phyloP scores from a whole-genome alignment of 2,888 invertebrate species.

The Diogma glabrata region DNA sequence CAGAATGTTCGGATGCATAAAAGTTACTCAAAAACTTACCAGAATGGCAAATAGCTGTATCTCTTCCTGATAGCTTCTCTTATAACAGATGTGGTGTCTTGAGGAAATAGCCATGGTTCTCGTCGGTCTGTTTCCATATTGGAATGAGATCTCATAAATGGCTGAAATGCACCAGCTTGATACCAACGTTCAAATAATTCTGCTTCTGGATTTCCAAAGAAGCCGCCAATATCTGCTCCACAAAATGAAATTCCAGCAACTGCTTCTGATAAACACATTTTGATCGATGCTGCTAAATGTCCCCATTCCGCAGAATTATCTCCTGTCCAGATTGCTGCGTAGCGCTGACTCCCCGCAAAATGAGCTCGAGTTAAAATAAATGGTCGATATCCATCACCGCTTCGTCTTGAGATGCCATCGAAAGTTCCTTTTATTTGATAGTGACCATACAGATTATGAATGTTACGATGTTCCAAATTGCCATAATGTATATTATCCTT shows the following conservation, averaged over 20 bases:
- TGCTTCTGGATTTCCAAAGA: constrained; percentile 90
- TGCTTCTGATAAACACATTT: constrained; percentile 86
- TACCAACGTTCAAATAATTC: constrained; percentile 94
- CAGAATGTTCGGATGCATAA: too few relatives aligned
- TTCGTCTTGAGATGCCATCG: constrained; percentile 45
- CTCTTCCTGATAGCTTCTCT: constrained; percentile 63
- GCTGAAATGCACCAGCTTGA: constrained; percentile 85
- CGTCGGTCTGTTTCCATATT: constrained; percentile 94
- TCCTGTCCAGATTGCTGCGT: constrained; percentile 92
- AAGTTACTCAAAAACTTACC: too few relatives aligned
- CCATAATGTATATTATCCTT: constrained; percentile 81
- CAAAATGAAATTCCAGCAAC: constrained; percentile 80
- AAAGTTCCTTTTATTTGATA: constrained; percentile 52
- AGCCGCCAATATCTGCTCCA: constrained; percentile 96
- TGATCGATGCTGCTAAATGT: constrained; percentile 73
- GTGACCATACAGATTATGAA: constrained; percentile 90
- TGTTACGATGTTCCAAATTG: constrained; percentile 81
- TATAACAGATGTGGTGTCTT: constrained; percentile 56
- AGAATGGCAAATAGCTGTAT: constrained; percentile 80
- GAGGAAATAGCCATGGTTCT: constrained; percentile 89
- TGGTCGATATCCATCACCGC: constrained; percentile 63
- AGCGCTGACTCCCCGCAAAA: constrained; percentile 89
- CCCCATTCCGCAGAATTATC: constrained; percentile 95
- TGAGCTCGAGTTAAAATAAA: constrained; percentile 85
- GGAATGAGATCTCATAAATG: constrained; percentile 93